These are phyloP conservation scores for Engystomops pustulosus DNA, from an alignment of 2,113 vertebrate genomes.

Conservation along the genomic window DNA sequence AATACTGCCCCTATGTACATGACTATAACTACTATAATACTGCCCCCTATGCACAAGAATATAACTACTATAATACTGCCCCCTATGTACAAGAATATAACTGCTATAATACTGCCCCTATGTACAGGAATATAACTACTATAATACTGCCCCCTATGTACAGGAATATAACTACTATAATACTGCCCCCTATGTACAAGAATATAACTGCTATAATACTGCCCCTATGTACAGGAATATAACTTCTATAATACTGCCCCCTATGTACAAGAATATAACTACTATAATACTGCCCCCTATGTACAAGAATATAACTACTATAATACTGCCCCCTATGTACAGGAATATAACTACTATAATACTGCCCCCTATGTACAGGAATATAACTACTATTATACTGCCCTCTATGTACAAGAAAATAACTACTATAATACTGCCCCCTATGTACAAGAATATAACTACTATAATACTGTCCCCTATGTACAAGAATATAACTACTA, in stretches of 20 bases:
- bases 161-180: slow-evolving; percentile 7
- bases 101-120: neutral
- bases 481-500: neutral
- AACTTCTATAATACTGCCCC: too few relatives aligned
- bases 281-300: neutral
- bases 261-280: too few relatives aligned
- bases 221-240: neutral
- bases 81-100: slow-evolving; percentile 1
- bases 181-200: neutral
- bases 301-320: neutral
- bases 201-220: slow-evolving; percentile 15
- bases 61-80: slow-evolving; percentile 1
- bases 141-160: neutral
- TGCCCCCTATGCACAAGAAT: neutral
- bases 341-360: slow-evolving; percentile 5
- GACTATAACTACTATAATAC: slow-evolving; percentile 7
- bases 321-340: neutral
- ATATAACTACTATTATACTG: slow-evolving; percentile 7
- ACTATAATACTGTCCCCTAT: slow-evolving; percentile 10
- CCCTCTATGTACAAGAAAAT: neutral
- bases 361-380: neutral
- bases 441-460: neutral
- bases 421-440: neutral
- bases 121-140: neutral
- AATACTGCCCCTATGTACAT: neutral